These are phyloP conservation scores for Aphelenchoides bicaudatus DNA, from an alignment of 2,888 invertebrate species.

Conservation along the genomic window DNA sequence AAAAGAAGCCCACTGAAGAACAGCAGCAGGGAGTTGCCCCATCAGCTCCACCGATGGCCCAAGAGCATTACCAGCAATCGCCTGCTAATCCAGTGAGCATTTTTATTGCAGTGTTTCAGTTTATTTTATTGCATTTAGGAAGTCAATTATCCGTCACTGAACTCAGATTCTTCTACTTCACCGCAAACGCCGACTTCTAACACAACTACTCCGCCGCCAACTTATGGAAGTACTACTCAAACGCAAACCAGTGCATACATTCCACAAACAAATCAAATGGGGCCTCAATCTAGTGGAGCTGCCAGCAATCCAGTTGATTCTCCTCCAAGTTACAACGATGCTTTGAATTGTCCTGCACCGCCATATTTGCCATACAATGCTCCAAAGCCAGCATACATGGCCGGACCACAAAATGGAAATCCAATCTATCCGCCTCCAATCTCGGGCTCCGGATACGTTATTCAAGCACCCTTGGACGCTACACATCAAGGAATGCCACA, in stretches of 20 bases:
- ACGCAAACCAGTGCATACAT: not conserved
- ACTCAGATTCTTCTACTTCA: not conserved
- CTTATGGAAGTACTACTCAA: constrained; percentile 11
- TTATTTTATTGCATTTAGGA: not conserved
- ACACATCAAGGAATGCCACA: constrained; percentile 18
- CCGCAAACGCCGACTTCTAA: not conserved
- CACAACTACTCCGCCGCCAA: constrained; percentile 10
- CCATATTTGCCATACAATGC: constrained; percentile 19
- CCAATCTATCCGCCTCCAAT: constrained; percentile 25
- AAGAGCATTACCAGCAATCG: constrained; percentile 1
- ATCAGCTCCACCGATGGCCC: constrained; percentile 8
- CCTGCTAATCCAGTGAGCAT: not conserved
- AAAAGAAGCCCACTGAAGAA: not conserved
- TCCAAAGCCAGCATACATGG: constrained; percentile 14
- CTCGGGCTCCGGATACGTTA: constrained; percentile 14
- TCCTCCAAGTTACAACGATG: constrained; percentile 41
- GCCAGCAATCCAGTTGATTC: constrained; percentile 13
- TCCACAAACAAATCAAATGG: constrained; percentile 14
- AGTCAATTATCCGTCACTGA: too few species aligned
- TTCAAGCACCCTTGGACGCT: constrained; percentile 23
- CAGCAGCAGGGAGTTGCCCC: not conserved
- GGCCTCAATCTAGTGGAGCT: not conserved
- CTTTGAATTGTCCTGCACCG: constrained; percentile 31
- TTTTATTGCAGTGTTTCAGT: not conserved
- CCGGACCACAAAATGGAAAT: constrained; percentile 16